Conservation (phyloP, 2,113 vertebrate genomes). For the Equus quagga region DNA sequence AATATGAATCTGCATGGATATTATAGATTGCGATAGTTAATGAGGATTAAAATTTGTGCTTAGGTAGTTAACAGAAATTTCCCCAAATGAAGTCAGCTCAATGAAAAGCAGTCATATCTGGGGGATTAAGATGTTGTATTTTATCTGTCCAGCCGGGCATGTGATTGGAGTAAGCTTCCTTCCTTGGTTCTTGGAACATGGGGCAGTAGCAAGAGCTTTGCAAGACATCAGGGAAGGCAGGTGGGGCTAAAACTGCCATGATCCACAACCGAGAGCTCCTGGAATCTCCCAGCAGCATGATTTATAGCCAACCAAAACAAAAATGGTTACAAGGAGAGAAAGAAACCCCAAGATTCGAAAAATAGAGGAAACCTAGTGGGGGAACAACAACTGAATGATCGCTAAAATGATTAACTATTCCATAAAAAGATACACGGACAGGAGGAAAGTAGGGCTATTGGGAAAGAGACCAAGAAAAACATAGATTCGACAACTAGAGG, state of each 20-base stretch:
- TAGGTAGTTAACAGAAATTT: conserved; percentile 59
- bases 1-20: conserved; percentile 39
- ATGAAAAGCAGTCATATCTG: conserved; percentile 27
- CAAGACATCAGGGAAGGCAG: background rate
- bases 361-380: background rate
- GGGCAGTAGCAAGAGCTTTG: background rate
- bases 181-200: conserved; percentile 34
- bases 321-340: background rate
- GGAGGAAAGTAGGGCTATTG: background rate
- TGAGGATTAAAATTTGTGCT: conserved; percentile 48
- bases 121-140: conserved; percentile 28
- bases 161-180: conserved; percentile 20
- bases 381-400: conserved; percentile 11
- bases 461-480: conserved; percentile 54
- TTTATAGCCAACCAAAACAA: background rate
- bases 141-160: background rate
- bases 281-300: background rate
- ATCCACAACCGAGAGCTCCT: background rate
- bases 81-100: conserved; percentile 5
- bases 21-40: conserved; percentile 53
- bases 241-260: background rate
- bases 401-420: conserved; percentile 25
- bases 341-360: background rate
- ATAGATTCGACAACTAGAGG: background rate
- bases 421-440: background rate